These are phyloP conservation scores for Campaea margaritaria DNA, from an alignment of 2,888 invertebrate genomes.

Conservation along the genomic window DNA sequence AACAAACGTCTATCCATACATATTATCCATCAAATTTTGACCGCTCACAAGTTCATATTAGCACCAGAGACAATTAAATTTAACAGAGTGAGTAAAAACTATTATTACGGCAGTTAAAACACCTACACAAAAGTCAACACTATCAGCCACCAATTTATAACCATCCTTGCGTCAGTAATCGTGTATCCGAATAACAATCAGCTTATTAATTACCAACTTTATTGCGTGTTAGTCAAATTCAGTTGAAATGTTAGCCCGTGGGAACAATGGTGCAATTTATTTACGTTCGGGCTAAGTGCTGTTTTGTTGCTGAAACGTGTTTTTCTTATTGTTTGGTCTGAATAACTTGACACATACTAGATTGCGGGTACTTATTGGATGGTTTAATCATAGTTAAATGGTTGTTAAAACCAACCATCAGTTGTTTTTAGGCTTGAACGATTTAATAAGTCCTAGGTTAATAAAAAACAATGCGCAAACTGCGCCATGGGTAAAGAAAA, in stretches of 20 bases:
- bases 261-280: constrained; percentile 43
- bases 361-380: neutral
- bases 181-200: constrained; percentile 49
- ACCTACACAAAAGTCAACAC: neutral
- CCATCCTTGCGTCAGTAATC: constrained; percentile 47
- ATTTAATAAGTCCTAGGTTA: too few species aligned
- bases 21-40: too few species aligned
- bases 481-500: too few species aligned
- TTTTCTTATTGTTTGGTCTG: constrained; percentile 7
- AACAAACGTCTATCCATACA: too few species aligned
- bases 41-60: too few species aligned
- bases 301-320: constrained; percentile 34
- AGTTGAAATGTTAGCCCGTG: constrained; percentile 36
- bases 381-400: too few species aligned
- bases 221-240: constrained; percentile 40
- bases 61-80: too few species aligned
- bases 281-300: constrained; percentile 22
- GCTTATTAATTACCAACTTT: constrained; percentile 50
- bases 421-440: too few species aligned
- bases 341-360: neutral
- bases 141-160: constrained; percentile 13
- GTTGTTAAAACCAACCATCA: too few species aligned
- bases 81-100: neutral
- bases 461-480: too few species aligned
- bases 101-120: too few species aligned